These are phyloP conservation scores for Pachypsylla venusta DNA, from an alignment of 1,140 invertebrate genomes.

Conservation along the genomic window DNA sequence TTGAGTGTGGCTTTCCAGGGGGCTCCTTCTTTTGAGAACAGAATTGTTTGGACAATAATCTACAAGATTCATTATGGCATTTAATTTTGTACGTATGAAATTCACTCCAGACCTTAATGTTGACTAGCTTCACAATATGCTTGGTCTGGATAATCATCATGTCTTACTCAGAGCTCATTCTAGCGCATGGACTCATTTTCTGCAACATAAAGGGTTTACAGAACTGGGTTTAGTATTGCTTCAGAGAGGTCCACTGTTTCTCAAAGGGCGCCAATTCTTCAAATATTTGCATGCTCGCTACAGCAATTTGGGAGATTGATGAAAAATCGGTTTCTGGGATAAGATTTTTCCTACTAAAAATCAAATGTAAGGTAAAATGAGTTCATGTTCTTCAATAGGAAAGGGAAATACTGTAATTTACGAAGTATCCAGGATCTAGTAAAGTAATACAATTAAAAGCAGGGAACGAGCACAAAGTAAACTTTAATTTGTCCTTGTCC, in stretches of 20 bases:
- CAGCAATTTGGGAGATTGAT: too few relatives aligned
- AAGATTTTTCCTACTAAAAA: too few relatives aligned
- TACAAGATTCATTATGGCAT: neutral
- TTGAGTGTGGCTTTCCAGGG: neutral
- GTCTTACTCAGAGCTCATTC: neutral
- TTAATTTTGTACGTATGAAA: neutral
- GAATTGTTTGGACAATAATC: neutral
- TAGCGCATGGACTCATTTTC: neutral
- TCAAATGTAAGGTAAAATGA: too few relatives aligned
- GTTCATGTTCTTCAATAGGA: too few relatives aligned
- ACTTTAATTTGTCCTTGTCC: too few relatives aligned
- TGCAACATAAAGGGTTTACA: conserved; percentile 7
- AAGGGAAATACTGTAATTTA: too few relatives aligned
- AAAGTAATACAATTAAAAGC: too few relatives aligned
- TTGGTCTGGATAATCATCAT: conserved; percentile 1
- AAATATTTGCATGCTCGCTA: neutral
- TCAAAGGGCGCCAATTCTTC: neutral
- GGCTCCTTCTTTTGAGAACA: neutral
- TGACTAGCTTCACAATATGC: conserved; percentile 3
- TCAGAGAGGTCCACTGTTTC: neutral
- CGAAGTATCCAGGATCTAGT: too few relatives aligned
- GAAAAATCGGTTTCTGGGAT: too few relatives aligned
- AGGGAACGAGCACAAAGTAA: too few relatives aligned
- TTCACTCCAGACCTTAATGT: neutral
- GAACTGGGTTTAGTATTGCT: neutral